A percentile compares a stretch with the other conserved stretches of the same genome.
phyloP scores from a whole-genome alignment of 2,113 vertebrate species.

The Hyperopisus bebe region DNA sequence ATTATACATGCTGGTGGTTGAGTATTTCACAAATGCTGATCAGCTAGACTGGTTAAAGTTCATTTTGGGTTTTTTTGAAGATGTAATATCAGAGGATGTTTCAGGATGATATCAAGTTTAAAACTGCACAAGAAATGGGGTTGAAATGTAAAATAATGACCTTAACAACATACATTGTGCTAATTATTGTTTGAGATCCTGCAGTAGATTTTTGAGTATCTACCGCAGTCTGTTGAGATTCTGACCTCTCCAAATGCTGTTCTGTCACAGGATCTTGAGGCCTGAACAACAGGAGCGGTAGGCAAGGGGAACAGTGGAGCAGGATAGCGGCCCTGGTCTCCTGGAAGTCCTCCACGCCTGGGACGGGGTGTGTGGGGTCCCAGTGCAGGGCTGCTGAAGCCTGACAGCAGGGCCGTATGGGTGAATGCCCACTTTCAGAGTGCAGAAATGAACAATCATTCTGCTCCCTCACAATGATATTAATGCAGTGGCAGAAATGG shows the following conservation, averaged over 20 bases:
- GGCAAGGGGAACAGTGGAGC: neutral
- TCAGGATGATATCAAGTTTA: neutral
- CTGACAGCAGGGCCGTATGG: conserved; percentile 36
- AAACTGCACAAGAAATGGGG: neutral
- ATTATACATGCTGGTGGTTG: neutral
- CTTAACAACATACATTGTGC: neutral
- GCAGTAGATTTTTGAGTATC: neutral
- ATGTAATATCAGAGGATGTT: neutral
- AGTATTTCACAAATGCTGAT: neutral
- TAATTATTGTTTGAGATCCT: neutral
- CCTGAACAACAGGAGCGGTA: neutral
- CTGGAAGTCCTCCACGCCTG: neutral
- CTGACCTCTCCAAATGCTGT: neutral
- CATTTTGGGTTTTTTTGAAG: neutral
- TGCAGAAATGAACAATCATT: conserved; percentile 41
- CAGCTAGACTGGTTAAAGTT: neutral
- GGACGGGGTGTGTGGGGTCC: neutral
- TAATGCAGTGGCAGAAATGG: conserved; percentile 32
- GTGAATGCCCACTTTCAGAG: conserved; percentile 35
- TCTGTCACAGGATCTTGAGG: neutral
- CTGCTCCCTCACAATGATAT: conserved; percentile 37
- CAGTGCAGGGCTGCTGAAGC: conserved; percentile 1
- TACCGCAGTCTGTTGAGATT: neutral
- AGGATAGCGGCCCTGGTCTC: neutral
- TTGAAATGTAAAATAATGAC: neutral